A percentile compares a stretch with the other conserved stretches of the same genome.
phyloP scores from a whole-genome alignment of 2,113 vertebrate genomes.

The Odontophorus gujanensis region DNA sequence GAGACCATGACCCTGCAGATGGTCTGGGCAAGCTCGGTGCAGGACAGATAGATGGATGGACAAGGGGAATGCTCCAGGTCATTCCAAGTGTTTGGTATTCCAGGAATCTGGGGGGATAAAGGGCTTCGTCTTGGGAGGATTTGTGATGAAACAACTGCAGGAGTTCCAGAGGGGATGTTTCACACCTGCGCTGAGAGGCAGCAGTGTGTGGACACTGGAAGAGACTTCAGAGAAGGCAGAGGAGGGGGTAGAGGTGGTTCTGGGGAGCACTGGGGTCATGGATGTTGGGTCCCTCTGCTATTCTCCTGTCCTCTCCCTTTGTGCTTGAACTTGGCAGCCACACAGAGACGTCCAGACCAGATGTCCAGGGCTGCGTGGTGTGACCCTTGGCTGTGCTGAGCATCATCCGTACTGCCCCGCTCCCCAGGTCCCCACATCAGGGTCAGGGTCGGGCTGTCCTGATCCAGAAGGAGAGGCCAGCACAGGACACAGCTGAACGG shows the following conservation, averaged over 20 bases:
- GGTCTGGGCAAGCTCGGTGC: neutral
- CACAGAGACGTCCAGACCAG: neutral
- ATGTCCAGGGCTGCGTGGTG: neutral
- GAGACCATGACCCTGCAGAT: neutral
- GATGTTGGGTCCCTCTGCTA: neutral
- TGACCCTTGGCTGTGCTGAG: neutral
- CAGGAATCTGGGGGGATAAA: fast-evolving
- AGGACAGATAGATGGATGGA: neutral
- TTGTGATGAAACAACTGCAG: neutral
- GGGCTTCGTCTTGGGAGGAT: fast-evolving
- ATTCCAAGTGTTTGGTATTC: neutral
- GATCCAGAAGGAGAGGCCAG: neutral
- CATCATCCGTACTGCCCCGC: neutral
- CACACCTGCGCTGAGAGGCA: neutral
- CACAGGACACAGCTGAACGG: neutral
- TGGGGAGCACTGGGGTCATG: neutral
- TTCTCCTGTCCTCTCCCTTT: neutral
- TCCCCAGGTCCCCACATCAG: neutral
- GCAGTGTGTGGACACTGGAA: neutral
- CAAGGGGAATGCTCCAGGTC: neutral
- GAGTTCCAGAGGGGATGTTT: neutral
- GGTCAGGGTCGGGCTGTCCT: neutral
- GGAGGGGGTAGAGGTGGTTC: neutral
- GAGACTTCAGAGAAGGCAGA: neutral
- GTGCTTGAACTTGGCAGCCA: neutral